Evolutionary conservation across 2,113 vertebrate genomes (phyloP), one percentile per base, ranked within the genome.

Genomic region (Limanda limanda): DNA sequence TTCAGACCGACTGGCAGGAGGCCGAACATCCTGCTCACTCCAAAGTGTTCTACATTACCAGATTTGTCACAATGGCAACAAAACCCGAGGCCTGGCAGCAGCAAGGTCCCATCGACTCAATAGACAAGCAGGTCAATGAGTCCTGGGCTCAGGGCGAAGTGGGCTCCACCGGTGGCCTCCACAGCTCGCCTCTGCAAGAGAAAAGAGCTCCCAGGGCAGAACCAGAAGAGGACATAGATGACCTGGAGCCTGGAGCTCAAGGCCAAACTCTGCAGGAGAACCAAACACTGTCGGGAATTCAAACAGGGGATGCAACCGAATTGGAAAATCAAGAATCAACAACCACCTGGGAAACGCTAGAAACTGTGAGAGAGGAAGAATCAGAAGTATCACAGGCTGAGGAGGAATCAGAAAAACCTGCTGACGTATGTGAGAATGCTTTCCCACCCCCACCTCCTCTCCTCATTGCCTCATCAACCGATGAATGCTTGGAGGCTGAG

Each of bases 31-130:
- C 72, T 71, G 59, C 78, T 65, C 62, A 74, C 67, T 75, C 65
- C 18, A 42, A 82, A 63, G 37, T 1, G 3, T 79, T 83, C 69
- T 56, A 76, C 45, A 81, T 81, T 74, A 77, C 68, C 70, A 78
- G 64, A 57, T 61, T 52, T 18, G 81, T 86, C 65, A 72, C 76
- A 78, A 87, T 90, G 89, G 88, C 69, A 88, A 90, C 87, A 78
- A 73, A 88, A 24, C 78, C 81, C 15, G 35, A 45, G 37, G 57
- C 73, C 60, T 81, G 74, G 66, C 75, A 88, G 55, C 71, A 79
- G 18, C 74, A 60, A 63, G 77, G 71, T 56, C 74, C 81, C 20
- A 71, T 79, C 23, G 35, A 56, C 61, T 82, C 71, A 9, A 71
- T 48, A 3, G 79, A 81, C 2, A 58, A 81, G 70, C 31, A 64